Evolutionary conservation across 2,113 vertebrate genomes (phyloP), one percentile per base, ranked within the genome.

Genomic region (Dascyllus trimaculatus): DNA sequence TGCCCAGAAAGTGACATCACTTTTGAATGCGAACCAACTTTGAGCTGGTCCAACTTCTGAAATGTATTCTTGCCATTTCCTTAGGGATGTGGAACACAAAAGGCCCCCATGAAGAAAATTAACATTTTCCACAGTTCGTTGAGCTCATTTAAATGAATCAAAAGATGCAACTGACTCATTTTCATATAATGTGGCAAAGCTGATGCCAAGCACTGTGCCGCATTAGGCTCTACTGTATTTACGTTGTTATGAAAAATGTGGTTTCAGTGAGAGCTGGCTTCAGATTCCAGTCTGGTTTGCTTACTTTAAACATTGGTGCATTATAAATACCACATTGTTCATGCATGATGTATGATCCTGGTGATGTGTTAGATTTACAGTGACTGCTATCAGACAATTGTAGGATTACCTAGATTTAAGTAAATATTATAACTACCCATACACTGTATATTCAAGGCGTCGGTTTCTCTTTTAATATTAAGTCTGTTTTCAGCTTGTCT

Each of bases 101-200:
- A 85, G 82, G 79, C 85, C 71, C 78, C 88, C 80, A 48, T 82
- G 87, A 92, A 86, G 88, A 85, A 89, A 90, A 91, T 92, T 86
- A 91, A 88, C 80, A 89, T 90, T 87, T 86, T 86, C 76, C 86
- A 91, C 91, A 90, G 79, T 90, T 93, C 88, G 52, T 80, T 91
- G 91, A 85, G 82, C 90, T 89, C 78, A 92, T 92, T 92, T 86
- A 74, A 90, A 89, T 85, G 64, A 91, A 89, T 89, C 83, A 89
- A 84, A 85, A 88, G 78, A 85, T 88, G 86, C 85, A 88, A 88
- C 83, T 73, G 75, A 80, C 80, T 92, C 78, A 85, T 90, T 85
- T 85, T 89, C 69, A 80, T 84, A 82, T 29, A 65, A 59, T 71
- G 77, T 71, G 59, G 58, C 58, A 51, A 76, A 75, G 65, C 74